Evolutionary conservation across 2,113 vertebrate species (phyloP).

Genomic region (Geococcyx californianus): DNA sequence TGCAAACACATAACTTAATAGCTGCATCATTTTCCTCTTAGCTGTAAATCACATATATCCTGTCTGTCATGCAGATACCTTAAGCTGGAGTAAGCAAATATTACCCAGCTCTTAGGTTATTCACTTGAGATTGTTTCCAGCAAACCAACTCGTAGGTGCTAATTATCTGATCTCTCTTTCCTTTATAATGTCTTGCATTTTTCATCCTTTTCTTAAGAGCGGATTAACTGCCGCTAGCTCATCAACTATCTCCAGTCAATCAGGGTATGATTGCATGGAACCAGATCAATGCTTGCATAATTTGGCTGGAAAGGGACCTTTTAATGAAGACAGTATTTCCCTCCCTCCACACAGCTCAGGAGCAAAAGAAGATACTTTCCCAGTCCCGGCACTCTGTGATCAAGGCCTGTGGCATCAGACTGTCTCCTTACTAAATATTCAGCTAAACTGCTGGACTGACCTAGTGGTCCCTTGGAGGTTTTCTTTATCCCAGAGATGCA

Average conservation of each 20-base stretch:
- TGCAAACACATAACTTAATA: neutral
- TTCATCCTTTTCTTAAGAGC: neutral
- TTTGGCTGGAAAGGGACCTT: neutral
- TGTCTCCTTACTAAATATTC: neutral
- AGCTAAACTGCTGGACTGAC: slow-evolving; percentile 1
- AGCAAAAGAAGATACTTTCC: neutral
- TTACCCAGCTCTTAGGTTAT: neutral
- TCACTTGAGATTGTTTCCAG: neutral
- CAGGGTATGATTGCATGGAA: neutral
- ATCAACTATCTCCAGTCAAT: neutral
- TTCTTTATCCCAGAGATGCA: neutral
- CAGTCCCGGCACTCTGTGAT: neutral
- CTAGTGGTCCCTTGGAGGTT: neutral
- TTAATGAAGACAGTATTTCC: neutral
- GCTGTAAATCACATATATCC: neutral
- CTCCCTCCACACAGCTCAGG: neutral
- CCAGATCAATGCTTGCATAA: neutral
- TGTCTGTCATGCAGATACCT: neutral
- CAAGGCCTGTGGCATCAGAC: neutral
- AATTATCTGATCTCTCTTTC: neutral
- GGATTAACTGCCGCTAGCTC: neutral
- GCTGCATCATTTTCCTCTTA: neutral
- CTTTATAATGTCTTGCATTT: neutral
- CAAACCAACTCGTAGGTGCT: neutral
- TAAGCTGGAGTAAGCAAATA: neutral